A percentile compares a stretch with the other conserved stretches of the same genome.
Evolutionary conservation across 2,888 invertebrate species (phyloP).

Genomic region (Aspidapion aeneum): DNA sequence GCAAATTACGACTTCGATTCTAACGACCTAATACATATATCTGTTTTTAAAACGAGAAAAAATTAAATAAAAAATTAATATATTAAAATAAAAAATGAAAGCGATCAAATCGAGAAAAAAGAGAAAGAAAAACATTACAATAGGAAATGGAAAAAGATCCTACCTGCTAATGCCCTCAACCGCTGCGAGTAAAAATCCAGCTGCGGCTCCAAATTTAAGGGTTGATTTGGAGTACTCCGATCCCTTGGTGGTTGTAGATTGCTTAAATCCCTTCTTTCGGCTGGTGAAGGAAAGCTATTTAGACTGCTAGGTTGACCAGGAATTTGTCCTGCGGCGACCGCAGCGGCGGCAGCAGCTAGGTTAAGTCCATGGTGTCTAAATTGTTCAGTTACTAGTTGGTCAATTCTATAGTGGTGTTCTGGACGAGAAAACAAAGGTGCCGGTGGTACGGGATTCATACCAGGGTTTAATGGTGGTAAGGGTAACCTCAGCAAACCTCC

Average conservation of each 20-base stretch:
- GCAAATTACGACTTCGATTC: too few relatives aligned
- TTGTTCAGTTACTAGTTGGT: constrained; percentile 79
- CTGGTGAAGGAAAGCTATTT: constrained; percentile 56
- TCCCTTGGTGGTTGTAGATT: constrained; percentile 50
- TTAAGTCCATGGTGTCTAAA: constrained; percentile 77
- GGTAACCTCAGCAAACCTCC: constrained; percentile 72
- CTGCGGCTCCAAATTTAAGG: constrained; percentile 78
- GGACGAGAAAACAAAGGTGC: constrained; percentile 74
- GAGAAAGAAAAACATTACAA: too few relatives aligned
- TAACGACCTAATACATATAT: too few relatives aligned
- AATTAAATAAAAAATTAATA: too few relatives aligned
- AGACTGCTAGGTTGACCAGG: constrained; percentile 55
- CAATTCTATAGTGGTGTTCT: constrained; percentile 78
- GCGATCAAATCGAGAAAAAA: too few relatives aligned
- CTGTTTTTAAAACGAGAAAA: too few relatives aligned
- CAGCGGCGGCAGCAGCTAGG: constrained; percentile 72
- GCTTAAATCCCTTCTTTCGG: constrained; percentile 56
- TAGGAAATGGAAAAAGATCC: too few relatives aligned
- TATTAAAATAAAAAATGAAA: too few relatives aligned
- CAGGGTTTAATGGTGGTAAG: constrained; percentile 65
- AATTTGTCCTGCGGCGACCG: constrained; percentile 61
- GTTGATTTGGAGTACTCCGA: constrained; percentile 56
- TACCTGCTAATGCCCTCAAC: constrained; percentile 92
- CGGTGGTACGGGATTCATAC: constrained; percentile 60
- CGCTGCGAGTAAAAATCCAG: constrained; percentile 99